Conservation (phyloP, 2,888 invertebrate genomes). For the Aquatica leii region DNA sequence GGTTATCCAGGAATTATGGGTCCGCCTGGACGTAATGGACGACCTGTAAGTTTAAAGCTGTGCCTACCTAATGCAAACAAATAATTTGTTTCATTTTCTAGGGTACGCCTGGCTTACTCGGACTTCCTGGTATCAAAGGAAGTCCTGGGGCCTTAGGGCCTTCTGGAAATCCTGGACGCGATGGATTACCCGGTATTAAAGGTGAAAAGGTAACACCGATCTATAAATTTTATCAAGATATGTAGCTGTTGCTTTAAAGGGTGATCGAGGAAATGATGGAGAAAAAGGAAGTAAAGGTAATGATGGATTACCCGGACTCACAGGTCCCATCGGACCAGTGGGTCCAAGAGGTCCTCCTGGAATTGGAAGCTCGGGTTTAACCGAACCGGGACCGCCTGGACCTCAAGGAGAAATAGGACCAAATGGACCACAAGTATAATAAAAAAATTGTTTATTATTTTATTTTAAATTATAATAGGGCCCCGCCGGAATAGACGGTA, state of each 20-base stretch:
- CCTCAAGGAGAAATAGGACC: slow-evolving; percentile 52
- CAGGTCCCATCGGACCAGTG: slow-evolving; percentile 47
- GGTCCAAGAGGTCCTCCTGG: slow-evolving; percentile 55
- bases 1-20: slow-evolving; percentile 61
- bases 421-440: slow-evolving; percentile 37
- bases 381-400: slow-evolving; percentile 28
- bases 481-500: slow-evolving; percentile 41
- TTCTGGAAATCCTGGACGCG: slow-evolving; percentile 58
- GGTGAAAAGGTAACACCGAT: slow-evolving; percentile 60
- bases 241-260: slow-evolving; percentile 42
- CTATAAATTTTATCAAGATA: too few relatives aligned
- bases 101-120: slow-evolving; percentile 58
- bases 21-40: slow-evolving; percentile 17
- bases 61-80: too few relatives aligned
- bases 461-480: too few relatives aligned
- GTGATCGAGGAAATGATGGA: slow-evolving; percentile 59
- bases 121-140: slow-evolving; percentile 59
- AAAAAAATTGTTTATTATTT: too few relatives aligned
- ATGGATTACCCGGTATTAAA: slow-evolving; percentile 60
- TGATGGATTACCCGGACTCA: slow-evolving; percentile 53
- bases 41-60: not conserved
- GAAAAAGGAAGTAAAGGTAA: slow-evolving; percentile 57
- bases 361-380: slow-evolving; percentile 9
- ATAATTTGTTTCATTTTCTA: too few relatives aligned
- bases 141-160: slow-evolving; percentile 60